phyloP scores from a whole-genome alignment of 1,140 invertebrate species.

The Cotesia vestalis region DNA sequence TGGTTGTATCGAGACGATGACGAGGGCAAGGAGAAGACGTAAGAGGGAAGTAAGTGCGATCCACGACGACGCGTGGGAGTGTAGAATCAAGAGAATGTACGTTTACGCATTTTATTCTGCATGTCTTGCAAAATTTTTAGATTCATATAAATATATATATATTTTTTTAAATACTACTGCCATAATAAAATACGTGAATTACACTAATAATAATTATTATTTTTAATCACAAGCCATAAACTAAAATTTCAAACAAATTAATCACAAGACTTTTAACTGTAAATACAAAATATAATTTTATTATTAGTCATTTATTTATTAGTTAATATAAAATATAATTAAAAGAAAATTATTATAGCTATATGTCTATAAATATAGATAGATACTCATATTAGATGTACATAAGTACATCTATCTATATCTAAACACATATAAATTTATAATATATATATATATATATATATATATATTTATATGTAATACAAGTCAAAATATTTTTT shows the following conservation, averaged over 20 bases:
- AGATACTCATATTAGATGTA: not conserved
- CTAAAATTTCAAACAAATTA: too few relatives aligned
- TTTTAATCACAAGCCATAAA: too few relatives aligned
- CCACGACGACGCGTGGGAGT: constrained; percentile 26
- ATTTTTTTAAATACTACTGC: too few relatives aligned
- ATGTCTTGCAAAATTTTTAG: not conserved
- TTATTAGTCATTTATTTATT: too few relatives aligned
- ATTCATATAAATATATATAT: not conserved
- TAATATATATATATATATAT: not conserved
- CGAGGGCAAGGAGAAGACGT: constrained; percentile 22
- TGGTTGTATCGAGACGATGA: not conserved
- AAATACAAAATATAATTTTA: too few relatives aligned
- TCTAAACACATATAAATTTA: not conserved
- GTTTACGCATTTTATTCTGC: constrained; percentile 18
- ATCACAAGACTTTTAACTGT: too few relatives aligned
- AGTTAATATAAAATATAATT: too few relatives aligned
- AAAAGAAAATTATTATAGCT: too few relatives aligned
- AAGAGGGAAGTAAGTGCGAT: constrained; percentile 18
- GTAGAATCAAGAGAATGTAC: constrained; percentile 24
- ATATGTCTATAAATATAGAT: not conserved
- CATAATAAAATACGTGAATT: not conserved
- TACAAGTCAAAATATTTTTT: constrained; percentile 19
- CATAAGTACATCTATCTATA: not conserved
- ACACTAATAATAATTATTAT: too few relatives aligned
- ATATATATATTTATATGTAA: not conserved